Evolutionary conservation across 2,888 invertebrate genomes (phyloP).

Genomic region (Drosophila buzzatii): DNA sequence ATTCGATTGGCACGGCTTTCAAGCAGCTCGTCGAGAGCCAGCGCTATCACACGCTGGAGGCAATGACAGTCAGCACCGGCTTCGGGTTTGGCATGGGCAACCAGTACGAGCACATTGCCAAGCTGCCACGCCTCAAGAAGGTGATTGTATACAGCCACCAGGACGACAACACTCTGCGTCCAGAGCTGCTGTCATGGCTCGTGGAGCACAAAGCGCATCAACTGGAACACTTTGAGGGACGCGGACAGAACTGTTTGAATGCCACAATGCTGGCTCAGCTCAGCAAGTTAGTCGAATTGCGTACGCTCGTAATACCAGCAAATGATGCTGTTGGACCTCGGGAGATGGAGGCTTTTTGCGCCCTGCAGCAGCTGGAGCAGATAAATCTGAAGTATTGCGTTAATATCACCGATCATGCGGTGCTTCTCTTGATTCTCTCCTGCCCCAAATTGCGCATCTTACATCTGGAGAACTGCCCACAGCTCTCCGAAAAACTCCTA

Average conservation of each 20-base stretch:
- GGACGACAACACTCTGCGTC: neutral
- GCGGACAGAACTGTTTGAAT: constrained; percentile 9
- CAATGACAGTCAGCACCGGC: constrained; percentile 9
- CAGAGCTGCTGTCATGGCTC: constrained; percentile 28
- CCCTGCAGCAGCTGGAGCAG: constrained; percentile 38
- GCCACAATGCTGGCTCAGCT: constrained; percentile 15
- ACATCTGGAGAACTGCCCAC: constrained; percentile 14
- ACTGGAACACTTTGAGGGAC: constrained; percentile 40
- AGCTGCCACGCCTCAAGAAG: constrained; percentile 49
- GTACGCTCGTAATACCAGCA: constrained; percentile 18
- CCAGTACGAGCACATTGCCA: constrained; percentile 44
- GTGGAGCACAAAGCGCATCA: constrained; percentile 25
- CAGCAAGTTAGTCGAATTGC: constrained; percentile 28
- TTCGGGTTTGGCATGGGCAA: neutral
- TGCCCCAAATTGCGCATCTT: constrained; percentile 46
- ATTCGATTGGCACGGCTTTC: neutral
- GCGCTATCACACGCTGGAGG: constrained; percentile 32
- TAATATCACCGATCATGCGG: constrained; percentile 13
- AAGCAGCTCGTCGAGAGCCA: neutral
- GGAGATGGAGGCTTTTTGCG: constrained; percentile 16
- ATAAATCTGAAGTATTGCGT: constrained; percentile 19
- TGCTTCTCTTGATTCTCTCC: constrained; percentile 35
- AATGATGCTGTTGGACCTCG: constrained; percentile 10
- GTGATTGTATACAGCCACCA: constrained; percentile 19
- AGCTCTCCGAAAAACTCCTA: constrained; percentile 25